Base-by-base conservation (phyloP, 2,797 vertebrate species). In the Sphenopsis melanotis region DNA sequence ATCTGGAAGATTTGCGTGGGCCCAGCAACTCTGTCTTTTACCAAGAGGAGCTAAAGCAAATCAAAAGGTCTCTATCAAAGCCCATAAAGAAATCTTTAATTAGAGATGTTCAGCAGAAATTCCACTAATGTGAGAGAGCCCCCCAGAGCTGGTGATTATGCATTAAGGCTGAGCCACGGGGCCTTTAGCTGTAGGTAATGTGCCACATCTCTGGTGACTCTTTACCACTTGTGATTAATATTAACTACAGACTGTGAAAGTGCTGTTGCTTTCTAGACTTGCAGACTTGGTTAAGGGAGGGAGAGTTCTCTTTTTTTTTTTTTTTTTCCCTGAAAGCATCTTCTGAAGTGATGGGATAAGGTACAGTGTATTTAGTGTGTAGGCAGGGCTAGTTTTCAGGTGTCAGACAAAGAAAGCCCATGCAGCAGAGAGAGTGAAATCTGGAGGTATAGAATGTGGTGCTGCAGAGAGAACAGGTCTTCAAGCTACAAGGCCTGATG, bases 31-130 rank as follows among this genome's bases (percentile, higher is more conserved):
- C 71, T 98, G 98, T 96, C 98, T 99, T 91, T 98, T 99, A 96
- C 98, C 99, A 92, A 98, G 98, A 98, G 98, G 98, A 96, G 98
- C 98, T 93, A 98, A 99, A 96, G 98, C 99, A 97, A 99, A 98
- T 97, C 99, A 99, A 98, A 99, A 98, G 98, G 99, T 99, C 97
- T 97, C 85, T 95, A 69, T 96, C 94, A 96, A 94, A 97, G 86
- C 87, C 96, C 11, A 0, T 71, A 96, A 94, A 96, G 93, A 95
- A 96, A 87, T 93, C 76, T 90, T 88, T 96, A 94, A 92, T 84
- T 77, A 83, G 55, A 89, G 65, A 60, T 85, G 76, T 66, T 95
- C 96, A 81, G 66, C 97, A 93, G 94, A 93, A 96, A 96, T 96
- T 82, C 94, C 53, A 72, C 65, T 93, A 91, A 72, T 72, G 75